Percentiles rank a stretch among this genome's conserved stretches.
Evolutionary conservation across 2,113 vertebrate genomes (phyloP).

Genomic region (Pyrgilauda ruficollis): DNA sequence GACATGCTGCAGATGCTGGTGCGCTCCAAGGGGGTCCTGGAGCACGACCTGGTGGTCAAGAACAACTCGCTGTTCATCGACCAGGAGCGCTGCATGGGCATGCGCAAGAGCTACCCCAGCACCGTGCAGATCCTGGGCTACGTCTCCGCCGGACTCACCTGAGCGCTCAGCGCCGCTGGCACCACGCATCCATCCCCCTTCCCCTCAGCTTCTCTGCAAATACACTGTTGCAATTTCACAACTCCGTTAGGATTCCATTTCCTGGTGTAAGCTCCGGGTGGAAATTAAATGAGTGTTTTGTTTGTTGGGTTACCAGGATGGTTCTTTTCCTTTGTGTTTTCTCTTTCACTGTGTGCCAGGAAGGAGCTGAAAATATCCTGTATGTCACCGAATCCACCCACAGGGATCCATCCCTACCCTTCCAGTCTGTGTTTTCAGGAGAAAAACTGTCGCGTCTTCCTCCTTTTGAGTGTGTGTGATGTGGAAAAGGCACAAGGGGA

Average conservation of each 20-base stretch:
- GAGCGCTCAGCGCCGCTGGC: rapidly evolving
- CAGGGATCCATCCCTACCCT: background rate
- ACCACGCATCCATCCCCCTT: rapidly evolving
- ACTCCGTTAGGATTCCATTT: background rate
- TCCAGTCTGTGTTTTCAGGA: constrained; percentile 7
- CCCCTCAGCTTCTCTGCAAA: background rate
- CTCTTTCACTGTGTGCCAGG: background rate
- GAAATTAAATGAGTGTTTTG: background rate
- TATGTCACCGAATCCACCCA: background rate
- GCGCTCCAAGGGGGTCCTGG: constrained; percentile 82
- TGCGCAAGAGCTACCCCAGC: constrained; percentile 89
- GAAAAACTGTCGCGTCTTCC: background rate
- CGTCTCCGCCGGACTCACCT: constrained; percentile 52
- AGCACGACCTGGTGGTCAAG: constrained; percentile 89
- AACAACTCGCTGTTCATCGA: constrained; percentile 91
- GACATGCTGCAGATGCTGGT: constrained; percentile 83
- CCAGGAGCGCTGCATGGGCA: constrained; percentile 94
- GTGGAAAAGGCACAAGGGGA: background rate
- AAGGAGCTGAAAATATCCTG: background rate
- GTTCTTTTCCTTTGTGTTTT: background rate
- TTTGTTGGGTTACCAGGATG: background rate
- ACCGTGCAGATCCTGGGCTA: constrained; percentile 82
- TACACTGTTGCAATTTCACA: background rate
- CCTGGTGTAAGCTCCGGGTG: background rate
- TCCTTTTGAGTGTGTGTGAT: background rate